Base-by-base conservation (phyloP, 1,140 invertebrate species). In the Popillia japonica region DNA sequence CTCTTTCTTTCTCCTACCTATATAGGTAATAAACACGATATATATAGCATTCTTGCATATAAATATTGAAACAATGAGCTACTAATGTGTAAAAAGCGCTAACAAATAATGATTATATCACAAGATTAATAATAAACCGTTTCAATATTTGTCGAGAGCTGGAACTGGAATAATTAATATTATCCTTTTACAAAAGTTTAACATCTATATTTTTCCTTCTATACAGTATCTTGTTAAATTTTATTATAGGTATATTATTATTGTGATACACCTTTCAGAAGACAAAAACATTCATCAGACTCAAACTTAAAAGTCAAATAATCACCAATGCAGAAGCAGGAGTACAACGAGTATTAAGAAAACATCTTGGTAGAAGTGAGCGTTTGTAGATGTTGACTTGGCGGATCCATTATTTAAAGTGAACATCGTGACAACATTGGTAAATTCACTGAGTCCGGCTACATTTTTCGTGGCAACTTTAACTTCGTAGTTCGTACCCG, bases 401-500 rank as follows among this genome's bases (percentile, higher is more conserved):
- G 4, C 11, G 20, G 61, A 11, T 9, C 20, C 61, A 22, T 8
- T 68, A 22, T 68, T 20, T 44, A 77, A 11, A 4, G 76, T 77
- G 11, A 27, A 8, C 17, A 77, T 64, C n/a, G 3, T 64, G 17
- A 59, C 10, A 20, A 40, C 11, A 68, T 61, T 68, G 9, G 59
- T 40, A 40, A 64, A 77, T 40, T 40, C 14, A 27, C 76, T 77
- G 11, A 64, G 55, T 6, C 76, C 76, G 14, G 59, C 76, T 10
- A 40, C 61, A 17, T 77, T 77, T 34, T 41, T 77, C 14, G 76
- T 40, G n/a, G 76, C 76, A 2, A 40, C 76, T n/a, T 7, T 64
- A 0, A 77, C 76, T 77, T 77, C 76, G 61, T 77, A 77, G 17
- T 68, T 41, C 10, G 76, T 17, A n/a, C 68, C 22, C 23, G 23